These are phyloP conservation scores for Tenebrosternarchus preto DNA, from an alignment of 2,113 vertebrate species.

Conservation along the genomic window DNA sequence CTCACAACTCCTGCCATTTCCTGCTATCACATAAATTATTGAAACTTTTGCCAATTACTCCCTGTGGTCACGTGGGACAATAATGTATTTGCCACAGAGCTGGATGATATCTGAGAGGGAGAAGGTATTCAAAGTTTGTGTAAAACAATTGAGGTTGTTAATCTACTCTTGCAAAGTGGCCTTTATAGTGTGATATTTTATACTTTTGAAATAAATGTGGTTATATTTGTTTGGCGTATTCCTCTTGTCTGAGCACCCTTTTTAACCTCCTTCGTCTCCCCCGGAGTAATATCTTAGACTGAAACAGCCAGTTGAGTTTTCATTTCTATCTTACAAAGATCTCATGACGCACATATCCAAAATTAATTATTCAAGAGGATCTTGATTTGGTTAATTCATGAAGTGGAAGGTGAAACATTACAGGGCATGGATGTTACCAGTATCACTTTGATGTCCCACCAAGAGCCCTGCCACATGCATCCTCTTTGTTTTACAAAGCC, in stretches of 20 bases:
- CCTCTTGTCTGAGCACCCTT: constrained; percentile 38
- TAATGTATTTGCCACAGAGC: constrained; percentile 68
- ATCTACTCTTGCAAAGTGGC: constrained; percentile 80
- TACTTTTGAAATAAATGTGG: constrained; percentile 85
- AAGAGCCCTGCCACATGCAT: constrained; percentile 10
- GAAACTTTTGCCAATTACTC: constrained; percentile 69
- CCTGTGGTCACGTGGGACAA: constrained; percentile 73
- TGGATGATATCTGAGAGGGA: constrained; percentile 68
- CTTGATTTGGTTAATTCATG: neutral
- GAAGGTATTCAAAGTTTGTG: constrained; percentile 66
- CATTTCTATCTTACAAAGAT: neutral
- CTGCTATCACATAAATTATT: constrained; percentile 73
- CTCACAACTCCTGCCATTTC: constrained; percentile 72
- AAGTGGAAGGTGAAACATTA: neutral
- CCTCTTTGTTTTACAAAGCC: constrained; percentile 11
- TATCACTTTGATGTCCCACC: constrained; percentile 28
- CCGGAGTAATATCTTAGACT: neutral
- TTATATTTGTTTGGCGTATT: constrained; percentile 78
- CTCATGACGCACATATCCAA: neutral
- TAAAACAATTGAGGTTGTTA: constrained; percentile 73
- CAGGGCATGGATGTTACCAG: neutral
- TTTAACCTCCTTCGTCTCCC: neutral
- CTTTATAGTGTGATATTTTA: constrained; percentile 84
- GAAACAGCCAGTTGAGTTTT: neutral
- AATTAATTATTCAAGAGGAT: constrained; percentile 7